phyloP scores from a whole-genome alignment of 1,140 invertebrate species.

The Elysia chlorotica region DNA sequence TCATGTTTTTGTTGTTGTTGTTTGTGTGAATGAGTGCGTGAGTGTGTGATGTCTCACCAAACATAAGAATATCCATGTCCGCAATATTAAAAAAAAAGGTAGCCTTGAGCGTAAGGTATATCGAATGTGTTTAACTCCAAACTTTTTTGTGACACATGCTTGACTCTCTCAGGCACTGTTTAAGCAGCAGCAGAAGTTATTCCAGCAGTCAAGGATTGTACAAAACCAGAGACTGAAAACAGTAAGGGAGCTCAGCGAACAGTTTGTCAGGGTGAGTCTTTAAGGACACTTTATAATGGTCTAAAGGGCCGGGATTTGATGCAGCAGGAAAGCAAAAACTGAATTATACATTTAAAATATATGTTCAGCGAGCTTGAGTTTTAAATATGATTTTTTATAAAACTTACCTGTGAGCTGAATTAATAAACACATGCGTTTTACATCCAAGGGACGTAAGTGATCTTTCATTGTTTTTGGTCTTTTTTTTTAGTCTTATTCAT shows the following conservation, averaged over 20 bases:
- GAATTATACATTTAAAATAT: not conserved
- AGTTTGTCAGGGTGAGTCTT: slow-evolving; percentile 49
- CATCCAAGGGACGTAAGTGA: too few relatives aligned
- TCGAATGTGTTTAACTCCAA: not conserved
- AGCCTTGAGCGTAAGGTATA: not conserved
- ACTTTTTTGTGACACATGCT: not conserved
- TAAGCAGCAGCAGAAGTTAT: slow-evolving; percentile 58
- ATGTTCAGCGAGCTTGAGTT: not conserved
- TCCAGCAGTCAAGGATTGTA: slow-evolving; percentile 55
- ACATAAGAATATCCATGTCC: too few relatives aligned
- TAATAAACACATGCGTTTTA: too few relatives aligned
- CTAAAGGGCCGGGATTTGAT: too few relatives aligned
- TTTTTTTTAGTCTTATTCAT: too few relatives aligned
- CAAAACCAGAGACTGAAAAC: slow-evolving; percentile 58
- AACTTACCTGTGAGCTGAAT: not conserved
- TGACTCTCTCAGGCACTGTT: slow-evolving; percentile 40
- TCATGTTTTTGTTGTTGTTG: too few relatives aligned
- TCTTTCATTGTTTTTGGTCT: too few relatives aligned
- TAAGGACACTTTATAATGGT: too few relatives aligned
- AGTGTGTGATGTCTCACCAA: too few relatives aligned
- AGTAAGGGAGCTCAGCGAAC: slow-evolving; percentile 54
- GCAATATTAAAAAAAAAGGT: too few relatives aligned
- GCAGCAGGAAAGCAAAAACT: too few relatives aligned
- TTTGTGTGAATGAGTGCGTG: too few relatives aligned
- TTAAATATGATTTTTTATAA: not conserved